Conservation (phyloP, 2,113 vertebrate genomes). For the Beaufortia kweichowensis region DNA sequence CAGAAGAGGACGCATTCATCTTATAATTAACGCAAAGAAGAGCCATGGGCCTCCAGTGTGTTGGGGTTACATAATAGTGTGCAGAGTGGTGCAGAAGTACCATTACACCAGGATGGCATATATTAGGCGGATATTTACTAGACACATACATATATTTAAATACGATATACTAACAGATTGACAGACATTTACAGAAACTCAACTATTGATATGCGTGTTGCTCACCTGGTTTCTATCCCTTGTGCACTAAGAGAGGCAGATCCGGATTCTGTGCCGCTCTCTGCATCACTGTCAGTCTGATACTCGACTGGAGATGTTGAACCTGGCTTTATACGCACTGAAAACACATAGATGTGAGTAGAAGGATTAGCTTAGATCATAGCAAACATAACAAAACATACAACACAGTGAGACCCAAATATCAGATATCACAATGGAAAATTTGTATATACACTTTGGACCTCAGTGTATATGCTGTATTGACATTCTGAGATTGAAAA, state of each 20-base stretch:
- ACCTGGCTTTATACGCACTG: slow-evolving; percentile 78
- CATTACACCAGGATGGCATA: slow-evolving; percentile 34
- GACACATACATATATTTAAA: slow-evolving; percentile 10
- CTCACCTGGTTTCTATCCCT: slow-evolving; percentile 72
- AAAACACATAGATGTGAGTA: neutral
- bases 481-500: neutral
- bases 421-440: too few relatives aligned
- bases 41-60: slow-evolving; percentile 40
- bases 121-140: neutral
- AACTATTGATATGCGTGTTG: slow-evolving; percentile 18
- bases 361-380: slow-evolving; percentile 11
- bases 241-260: slow-evolving; percentile 72
- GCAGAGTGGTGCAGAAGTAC: slow-evolving; percentile 19
- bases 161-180: neutral
- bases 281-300: slow-evolving; percentile 77
- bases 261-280: slow-evolving; percentile 76
- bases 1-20: slow-evolving; percentile 47
- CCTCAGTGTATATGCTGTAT: neutral
- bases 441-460: neutral
- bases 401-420: neutral
- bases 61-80: slow-evolving; percentile 45
- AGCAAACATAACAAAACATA: neutral
- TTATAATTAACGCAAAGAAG: slow-evolving; percentile 44
- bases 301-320: slow-evolving; percentile 77
- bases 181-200: slow-evolving; percentile 19